phyloP scores from a whole-genome alignment of 2,797 vertebrate genomes.

The Phoxinus dragarum region DNA sequence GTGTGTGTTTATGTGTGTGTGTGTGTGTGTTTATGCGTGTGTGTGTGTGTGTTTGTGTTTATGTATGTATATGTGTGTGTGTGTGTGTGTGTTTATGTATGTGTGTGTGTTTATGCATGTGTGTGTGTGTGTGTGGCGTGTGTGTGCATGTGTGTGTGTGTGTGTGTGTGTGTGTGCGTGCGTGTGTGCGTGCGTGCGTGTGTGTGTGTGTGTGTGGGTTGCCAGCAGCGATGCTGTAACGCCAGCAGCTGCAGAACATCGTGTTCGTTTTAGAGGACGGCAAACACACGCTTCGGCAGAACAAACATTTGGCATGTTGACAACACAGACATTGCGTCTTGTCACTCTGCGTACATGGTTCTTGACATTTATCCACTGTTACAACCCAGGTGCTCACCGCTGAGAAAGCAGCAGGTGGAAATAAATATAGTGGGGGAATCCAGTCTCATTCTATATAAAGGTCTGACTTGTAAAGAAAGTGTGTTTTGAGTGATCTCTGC shows the following conservation, averaged over 20 bases:
- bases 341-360: conserved; percentile 7
- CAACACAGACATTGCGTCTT: background rate
- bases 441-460: background rate
- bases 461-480: background rate
- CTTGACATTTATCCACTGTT: conserved; percentile 36
- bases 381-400: background rate
- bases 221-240: conserved; percentile 13
- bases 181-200: conserved; percentile 17
- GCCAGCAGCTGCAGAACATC: background rate
- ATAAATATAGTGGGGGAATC: background rate
- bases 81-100: no score
- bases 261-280: conserved; percentile 53
- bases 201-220: conserved; percentile 12
- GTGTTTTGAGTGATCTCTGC: background rate
- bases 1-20: no score
- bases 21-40: no score
- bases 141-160: conserved; percentile 7
- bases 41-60: no score
- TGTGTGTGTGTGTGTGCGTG: conserved; percentile 16
- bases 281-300: background rate
- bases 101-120: no score
- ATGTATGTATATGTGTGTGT: no score
- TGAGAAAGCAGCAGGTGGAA: background rate
- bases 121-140: no score
- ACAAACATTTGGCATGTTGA: conserved; percentile 20